Percentiles rank a stretch among this genome's conserved stretches.
Evolutionary conservation across 2,113 vertebrate genomes (phyloP).

Genomic region (Mus spicilegus): DNA sequence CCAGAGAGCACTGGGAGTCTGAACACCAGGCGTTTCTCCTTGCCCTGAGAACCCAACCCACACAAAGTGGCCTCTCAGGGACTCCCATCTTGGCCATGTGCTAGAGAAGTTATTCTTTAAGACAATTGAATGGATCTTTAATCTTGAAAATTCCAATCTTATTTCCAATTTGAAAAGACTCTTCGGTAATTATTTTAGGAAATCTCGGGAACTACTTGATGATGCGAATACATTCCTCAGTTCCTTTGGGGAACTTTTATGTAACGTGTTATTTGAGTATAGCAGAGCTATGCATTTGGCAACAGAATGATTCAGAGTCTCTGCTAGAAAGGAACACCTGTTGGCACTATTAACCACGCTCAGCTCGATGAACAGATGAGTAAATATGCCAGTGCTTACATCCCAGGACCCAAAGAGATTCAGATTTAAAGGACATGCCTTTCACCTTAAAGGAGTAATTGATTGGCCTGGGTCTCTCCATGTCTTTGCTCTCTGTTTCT

Average conservation of each 20-base stretch:
- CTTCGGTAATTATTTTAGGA: slow-evolving; percentile 4
- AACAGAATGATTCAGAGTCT: background rate
- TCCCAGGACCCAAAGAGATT: background rate
- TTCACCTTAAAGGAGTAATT: background rate
- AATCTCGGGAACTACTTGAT: background rate
- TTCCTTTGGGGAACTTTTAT: background rate
- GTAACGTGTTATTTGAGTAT: background rate
- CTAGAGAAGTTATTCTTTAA: background rate
- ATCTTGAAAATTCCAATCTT: background rate
- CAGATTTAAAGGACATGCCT: slow-evolving; percentile 12
- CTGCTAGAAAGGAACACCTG: background rate
- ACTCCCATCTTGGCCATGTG: background rate
- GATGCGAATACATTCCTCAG: background rate
- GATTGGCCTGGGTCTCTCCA: background rate
- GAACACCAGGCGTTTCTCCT: background rate
- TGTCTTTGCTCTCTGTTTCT: background rate
- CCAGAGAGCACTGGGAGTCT: background rate
- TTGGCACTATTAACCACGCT: background rate
- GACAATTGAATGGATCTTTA: background rate
- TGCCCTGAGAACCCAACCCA: background rate
- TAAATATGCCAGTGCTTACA: background rate
- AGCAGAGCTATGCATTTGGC: background rate
- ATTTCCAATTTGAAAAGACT: background rate
- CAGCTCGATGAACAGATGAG: background rate
- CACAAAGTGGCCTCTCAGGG: background rate